Conservation (phyloP, 2,888 invertebrate genomes). For the Chymomyza procnemis region DNA sequence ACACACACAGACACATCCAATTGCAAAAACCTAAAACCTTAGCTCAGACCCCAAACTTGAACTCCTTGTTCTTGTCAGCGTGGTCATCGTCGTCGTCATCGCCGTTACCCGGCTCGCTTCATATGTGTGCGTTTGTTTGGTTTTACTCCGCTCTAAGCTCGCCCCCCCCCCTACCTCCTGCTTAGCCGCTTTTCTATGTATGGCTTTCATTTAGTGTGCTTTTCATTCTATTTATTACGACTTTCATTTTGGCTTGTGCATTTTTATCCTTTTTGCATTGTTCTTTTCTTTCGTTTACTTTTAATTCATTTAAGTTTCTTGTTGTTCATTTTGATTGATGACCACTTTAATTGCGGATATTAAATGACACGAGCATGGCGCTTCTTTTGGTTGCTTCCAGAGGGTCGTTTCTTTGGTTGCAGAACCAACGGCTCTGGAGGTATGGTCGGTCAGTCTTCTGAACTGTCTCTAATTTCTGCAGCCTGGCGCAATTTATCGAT, state of each 20-base stretch:
- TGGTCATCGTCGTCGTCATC: neutral
- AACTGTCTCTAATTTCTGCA: neutral
- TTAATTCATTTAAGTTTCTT: conserved; percentile 73
- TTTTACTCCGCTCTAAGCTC: conserved; percentile 6
- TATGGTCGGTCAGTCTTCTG: neutral
- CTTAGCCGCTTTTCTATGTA: conserved; percentile 16
- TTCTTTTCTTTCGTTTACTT: conserved; percentile 67
- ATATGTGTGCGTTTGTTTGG: conserved; percentile 17
- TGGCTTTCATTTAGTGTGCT: conserved; percentile 36
- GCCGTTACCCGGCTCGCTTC: too few relatives aligned
- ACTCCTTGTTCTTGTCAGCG: neutral
- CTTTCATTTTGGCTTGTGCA: conserved; percentile 63
- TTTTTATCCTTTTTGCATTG: conserved; percentile 64
- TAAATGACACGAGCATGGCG: conserved; percentile 75
- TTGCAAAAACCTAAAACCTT: too few relatives aligned
- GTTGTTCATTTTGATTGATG: conserved; percentile 77
- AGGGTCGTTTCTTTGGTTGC: neutral
- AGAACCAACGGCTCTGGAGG: too few relatives aligned
- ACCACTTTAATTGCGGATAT: conserved; percentile 79
- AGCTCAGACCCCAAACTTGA: too few relatives aligned
- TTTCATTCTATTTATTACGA: conserved; percentile 54
- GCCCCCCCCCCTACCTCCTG: conserved; percentile 13
- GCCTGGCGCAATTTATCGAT: neutral
- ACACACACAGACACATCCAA: neutral
- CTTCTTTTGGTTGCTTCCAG: neutral